Conservation (phyloP, 2,888 invertebrate species). For the Heliconius sara region DNA sequence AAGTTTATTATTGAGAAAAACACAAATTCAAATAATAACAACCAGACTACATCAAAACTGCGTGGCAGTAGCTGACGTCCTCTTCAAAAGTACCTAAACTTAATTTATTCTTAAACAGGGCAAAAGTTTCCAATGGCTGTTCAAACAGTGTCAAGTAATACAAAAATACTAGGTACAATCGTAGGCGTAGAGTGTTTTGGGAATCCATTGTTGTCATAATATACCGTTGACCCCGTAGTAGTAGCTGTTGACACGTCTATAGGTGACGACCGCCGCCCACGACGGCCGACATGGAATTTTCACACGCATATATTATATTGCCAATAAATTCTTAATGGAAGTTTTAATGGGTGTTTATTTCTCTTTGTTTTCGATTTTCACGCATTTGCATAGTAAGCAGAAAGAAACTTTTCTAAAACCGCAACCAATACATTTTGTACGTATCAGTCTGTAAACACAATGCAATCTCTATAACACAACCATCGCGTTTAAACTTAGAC, state of each 20-base stretch:
- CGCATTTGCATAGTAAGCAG: not conserved
- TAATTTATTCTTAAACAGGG: conserved; percentile 8
- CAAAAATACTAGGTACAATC: conserved; percentile 22
- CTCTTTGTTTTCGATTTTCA: not conserved
- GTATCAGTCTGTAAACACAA: not conserved
- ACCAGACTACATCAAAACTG: too few relatives aligned
- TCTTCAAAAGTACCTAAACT: too few relatives aligned
- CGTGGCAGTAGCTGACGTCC: too few relatives aligned
- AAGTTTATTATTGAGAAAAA: too few relatives aligned
- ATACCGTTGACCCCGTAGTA: conserved; percentile 49
- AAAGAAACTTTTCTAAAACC: not conserved
- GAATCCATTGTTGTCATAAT: conserved; percentile 42
- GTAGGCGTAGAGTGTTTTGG: conserved; percentile 50
- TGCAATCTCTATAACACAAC: too few relatives aligned
- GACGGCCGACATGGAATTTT: conserved; percentile 10
- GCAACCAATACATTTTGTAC: not conserved
- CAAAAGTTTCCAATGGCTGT: conserved; percentile 18
- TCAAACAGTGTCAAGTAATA: conserved; percentile 38
- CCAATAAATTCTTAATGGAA: conserved; percentile 29
- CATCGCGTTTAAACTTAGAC: too few relatives aligned
- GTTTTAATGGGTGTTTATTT: not conserved
- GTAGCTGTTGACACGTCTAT: conserved; percentile 56
- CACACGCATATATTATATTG: conserved; percentile 31
- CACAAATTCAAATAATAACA: too few relatives aligned
- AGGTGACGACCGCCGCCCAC: conserved; percentile 50